Evolutionary conservation across 2,797 vertebrate genomes (phyloP), one percentile per base, ranked within the genome.

Genomic region (Amazonetta brasiliensis): DNA sequence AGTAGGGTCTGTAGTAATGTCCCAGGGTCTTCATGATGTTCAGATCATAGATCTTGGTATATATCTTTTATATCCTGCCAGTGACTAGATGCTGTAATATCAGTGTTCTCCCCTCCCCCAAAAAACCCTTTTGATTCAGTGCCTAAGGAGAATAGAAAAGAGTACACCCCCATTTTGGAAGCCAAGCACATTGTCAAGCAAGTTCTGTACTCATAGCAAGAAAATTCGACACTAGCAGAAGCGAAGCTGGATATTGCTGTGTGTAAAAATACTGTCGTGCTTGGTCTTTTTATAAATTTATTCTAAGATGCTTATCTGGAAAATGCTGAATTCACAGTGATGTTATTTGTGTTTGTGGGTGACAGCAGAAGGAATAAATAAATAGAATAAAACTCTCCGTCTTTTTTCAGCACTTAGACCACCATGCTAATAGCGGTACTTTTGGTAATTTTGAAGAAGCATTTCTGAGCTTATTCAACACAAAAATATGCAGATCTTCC

Each of bases 251-350:
- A 26, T 89, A 59, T 73, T 87, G 23, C 22, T 5, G 1, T 63
- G 59, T 76, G 55, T 59, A 71, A 90, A 82, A 89, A 73, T 55
- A 21, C 11, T 62, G 41, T 31, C 17, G 3, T 31, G 11, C 55
- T 82, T 79, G 7, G 3, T 39, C 30, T 85, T 52, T 43, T 44
- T 8, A 71, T 76, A 21, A 69, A 59, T 89, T 56, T 85, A 66
- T 90, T 95, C 75, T 44, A 63, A 77, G 71, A 78, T 60, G 22
- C 79, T 90, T 92, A 56, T 84, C 72, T 92, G 23, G 58, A 73
- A 93, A 91, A 62, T 55, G 54, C 58, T 75, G 54, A 91, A 68
- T 80, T 80, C 69, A 43, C 23, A 59, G 6, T 64, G 60, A 37
- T 79, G 16, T 41, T 84, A 11, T 67, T 44, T 75, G 30, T 15